These are phyloP conservation scores for Xenopus laevis DNA, from an alignment of 2,113 vertebrate species.

Conservation along the genomic window DNA sequence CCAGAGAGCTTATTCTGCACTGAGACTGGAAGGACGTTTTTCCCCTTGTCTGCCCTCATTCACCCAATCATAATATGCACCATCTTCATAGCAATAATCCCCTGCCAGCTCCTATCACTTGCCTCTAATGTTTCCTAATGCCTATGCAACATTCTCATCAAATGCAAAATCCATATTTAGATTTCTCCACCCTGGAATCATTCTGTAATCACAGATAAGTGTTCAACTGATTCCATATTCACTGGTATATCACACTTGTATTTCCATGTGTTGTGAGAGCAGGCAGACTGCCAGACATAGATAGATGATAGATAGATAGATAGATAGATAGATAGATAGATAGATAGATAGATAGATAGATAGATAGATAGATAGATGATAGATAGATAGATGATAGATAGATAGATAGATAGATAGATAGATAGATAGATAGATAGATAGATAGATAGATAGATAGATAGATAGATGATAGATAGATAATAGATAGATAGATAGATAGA, in stretches of 20 bases:
- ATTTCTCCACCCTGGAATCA: conserved; percentile 34
- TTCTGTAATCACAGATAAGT: conserved; percentile 42
- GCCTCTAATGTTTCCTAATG: conserved; percentile 41
- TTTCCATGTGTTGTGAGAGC: no score
- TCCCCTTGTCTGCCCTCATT: background rate
- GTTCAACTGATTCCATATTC: conserved; percentile 15
- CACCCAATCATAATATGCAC: conserved; percentile 36
- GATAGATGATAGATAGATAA: no score
- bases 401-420: no score
- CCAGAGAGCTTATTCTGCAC: conserved; percentile 8
- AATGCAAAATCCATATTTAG: conserved; percentile 39
- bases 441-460: no score
- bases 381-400: no score
- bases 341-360: conserved; percentile 17
- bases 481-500: no score
- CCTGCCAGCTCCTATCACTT: conserved; percentile 26
- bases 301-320: conserved; percentile 5
- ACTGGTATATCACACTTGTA: background rate
- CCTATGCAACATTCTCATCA: conserved; percentile 43
- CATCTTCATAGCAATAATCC: conserved; percentile 40
- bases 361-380: conserved; percentile 3
- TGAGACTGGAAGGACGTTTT: conserved; percentile 17
- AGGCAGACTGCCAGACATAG: no score
- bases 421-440: no score
- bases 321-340: no score